Evolutionary conservation across 2,888 invertebrate species (phyloP).

Genomic region (Apamea crenata): DNA sequence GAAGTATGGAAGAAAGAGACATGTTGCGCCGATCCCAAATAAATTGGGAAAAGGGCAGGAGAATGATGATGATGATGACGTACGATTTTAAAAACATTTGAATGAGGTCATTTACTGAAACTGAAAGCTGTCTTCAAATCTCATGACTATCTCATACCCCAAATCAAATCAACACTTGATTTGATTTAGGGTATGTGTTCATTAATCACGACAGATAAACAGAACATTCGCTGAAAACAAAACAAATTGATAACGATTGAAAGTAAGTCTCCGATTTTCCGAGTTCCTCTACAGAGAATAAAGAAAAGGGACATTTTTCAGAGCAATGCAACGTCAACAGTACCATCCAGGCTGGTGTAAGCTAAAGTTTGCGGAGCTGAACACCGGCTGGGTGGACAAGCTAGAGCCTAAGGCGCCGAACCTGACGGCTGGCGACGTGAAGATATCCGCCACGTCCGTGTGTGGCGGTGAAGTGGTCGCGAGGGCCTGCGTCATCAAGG

Average conservation of each 20-base stretch:
- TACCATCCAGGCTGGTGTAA: conserved; percentile 91
- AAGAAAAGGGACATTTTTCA: conserved; percentile 74
- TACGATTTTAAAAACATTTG: background rate
- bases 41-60: too few relatives aligned
- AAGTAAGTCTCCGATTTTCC: too few relatives aligned
- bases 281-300: background rate
- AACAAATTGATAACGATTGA: background rate
- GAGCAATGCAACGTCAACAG: conserved; percentile 92
- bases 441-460: conserved; percentile 92
- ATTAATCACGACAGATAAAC: background rate
- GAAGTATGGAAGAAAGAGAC: background rate
- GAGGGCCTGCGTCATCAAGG: conserved; percentile 93
- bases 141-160: too few relatives aligned
- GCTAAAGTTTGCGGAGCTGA: conserved; percentile 92
- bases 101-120: background rate
- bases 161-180: too few relatives aligned
- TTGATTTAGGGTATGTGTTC: background rate
- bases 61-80: background rate
- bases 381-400: conserved; percentile 83
- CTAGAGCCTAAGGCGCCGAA: conserved; percentile 68
- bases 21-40: background rate
- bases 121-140: background rate
- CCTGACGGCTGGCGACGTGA: conserved; percentile 73
- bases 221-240: background rate
- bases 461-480: conserved; percentile 92